Percentiles rank a stretch among this genome's conserved stretches.
phyloP scores from a whole-genome alignment of 2,888 invertebrate genomes.

The Eledone cirrhosa region DNA sequence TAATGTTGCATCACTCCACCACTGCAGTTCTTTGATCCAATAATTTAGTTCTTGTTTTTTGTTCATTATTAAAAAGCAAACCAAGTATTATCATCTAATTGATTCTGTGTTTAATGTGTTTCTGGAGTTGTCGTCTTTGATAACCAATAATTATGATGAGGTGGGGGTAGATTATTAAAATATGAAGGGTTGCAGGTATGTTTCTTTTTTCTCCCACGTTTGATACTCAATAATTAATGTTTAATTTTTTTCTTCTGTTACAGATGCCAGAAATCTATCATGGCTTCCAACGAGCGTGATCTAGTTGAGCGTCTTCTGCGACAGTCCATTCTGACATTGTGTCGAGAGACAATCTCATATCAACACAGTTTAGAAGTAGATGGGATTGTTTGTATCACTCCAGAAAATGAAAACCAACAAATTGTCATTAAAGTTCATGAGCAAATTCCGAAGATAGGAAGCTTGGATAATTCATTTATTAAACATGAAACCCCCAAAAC shows the following conservation, averaged over 20 bases:
- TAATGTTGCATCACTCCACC: no score
- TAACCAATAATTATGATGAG: no score
- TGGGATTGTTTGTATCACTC: constrained; percentile 50
- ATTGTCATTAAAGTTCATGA: constrained; percentile 54
- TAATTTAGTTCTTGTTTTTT: no score
- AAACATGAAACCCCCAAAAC: constrained; percentile 18
- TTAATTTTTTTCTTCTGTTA: neutral
- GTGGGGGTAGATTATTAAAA: no score
- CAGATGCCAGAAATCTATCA: constrained; percentile 31
- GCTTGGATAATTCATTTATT: neutral
- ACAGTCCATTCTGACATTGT: constrained; percentile 51
- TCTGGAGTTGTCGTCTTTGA: no score
- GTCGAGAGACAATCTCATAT: constrained; percentile 47
- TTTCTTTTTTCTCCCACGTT: no score
- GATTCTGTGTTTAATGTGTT: no score
- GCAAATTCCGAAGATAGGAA: constrained; percentile 37
- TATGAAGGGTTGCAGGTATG: no score
- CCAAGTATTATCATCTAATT: no score
- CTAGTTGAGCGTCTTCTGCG: constrained; percentile 47
- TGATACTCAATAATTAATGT: no score
- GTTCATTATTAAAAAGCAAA: no score
- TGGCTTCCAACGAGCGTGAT: constrained; percentile 42
- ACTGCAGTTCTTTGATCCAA: no score
- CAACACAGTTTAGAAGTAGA: constrained; percentile 46
- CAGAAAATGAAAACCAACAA: constrained; percentile 43